Percentiles rank a stretch among this genome's conserved stretches.
Conservation (phyloP, 2,888 invertebrate species). For the Idaea aversata region DNA sequence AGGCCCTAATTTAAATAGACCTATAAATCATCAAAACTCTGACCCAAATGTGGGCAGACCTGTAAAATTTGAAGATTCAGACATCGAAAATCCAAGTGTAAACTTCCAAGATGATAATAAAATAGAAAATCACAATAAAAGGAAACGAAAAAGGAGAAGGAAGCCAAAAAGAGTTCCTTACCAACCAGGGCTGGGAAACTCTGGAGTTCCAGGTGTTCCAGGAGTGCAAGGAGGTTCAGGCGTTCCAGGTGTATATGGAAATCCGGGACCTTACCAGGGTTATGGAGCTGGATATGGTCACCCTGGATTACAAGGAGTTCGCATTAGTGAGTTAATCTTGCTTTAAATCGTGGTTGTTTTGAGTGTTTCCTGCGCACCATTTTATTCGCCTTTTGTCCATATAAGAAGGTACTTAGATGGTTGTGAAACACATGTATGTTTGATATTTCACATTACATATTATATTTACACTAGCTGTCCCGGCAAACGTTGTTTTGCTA, state of each 20-base stretch:
- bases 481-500: no score
- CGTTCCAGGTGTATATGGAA: conserved; percentile 15
- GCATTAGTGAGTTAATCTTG: neutral
- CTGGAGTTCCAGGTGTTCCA: conserved; percentile 13
- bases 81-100: conserved; percentile 10
- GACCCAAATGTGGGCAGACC: conserved; percentile 13
- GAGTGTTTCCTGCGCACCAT: neutral
- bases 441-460: no score
- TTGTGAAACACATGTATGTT: no score
- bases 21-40: conserved; percentile 35
- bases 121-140: conserved; percentile 27
- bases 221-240: conserved; percentile 6
- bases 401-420: no score
- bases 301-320: conserved; percentile 19
- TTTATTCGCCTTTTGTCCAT: neutral
- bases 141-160: conserved; percentile 44
- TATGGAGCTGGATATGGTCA: conserved; percentile 16
- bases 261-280: conserved; percentile 8
- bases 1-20: conserved; percentile 13
- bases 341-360: neutral
- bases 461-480: no score
- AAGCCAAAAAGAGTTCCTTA: conserved; percentile 32
- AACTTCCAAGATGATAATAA: conserved; percentile 33
- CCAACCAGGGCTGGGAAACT: conserved; percentile 15
- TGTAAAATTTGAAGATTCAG: conserved; percentile 35